Conservation (phyloP, 2,113 vertebrate species). For the Stegastes partitus region DNA sequence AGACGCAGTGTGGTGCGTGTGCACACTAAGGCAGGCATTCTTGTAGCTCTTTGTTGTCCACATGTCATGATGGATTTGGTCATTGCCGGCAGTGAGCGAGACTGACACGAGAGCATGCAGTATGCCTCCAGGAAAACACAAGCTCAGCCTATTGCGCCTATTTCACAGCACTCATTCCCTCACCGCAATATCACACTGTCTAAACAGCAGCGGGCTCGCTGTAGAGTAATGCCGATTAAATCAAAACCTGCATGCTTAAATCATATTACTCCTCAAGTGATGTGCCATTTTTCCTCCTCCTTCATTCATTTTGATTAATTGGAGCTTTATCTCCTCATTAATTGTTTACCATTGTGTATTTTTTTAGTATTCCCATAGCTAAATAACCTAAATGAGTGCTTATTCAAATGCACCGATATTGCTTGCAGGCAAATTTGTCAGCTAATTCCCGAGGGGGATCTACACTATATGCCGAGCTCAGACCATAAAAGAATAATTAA, state of each 20-base stretch:
- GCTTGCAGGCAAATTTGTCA: slow-evolving; percentile 65
- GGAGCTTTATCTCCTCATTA: slow-evolving; percentile 54
- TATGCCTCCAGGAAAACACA: slow-evolving; percentile 77
- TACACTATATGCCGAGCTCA: slow-evolving; percentile 20
- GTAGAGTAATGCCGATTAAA: slow-evolving; percentile 64
- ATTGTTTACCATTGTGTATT: slow-evolving; percentile 64
- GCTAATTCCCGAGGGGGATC: slow-evolving; percentile 64
- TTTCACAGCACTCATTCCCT: slow-evolving; percentile 58
- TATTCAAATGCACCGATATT: slow-evolving; percentile 67
- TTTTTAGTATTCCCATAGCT: slow-evolving; percentile 70
- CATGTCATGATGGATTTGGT: slow-evolving; percentile 83
- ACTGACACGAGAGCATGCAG: slow-evolving; percentile 79
- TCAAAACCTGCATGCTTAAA: slow-evolving; percentile 61
- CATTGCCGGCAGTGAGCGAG: slow-evolving; percentile 71
- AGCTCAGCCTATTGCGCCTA: slow-evolving; percentile 75
- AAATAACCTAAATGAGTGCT: slow-evolving; percentile 65
- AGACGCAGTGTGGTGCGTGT: slow-evolving; percentile 37
- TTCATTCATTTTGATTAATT: slow-evolving; percentile 65
- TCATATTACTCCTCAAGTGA: slow-evolving; percentile 56
- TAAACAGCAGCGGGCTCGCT: slow-evolving; percentile 48
- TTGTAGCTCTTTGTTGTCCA: slow-evolving; percentile 83
- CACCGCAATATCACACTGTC: slow-evolving; percentile 50
- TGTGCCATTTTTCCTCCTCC: slow-evolving; percentile 32
- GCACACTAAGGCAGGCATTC: slow-evolving; percentile 56
- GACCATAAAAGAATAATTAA: slow-evolving; percentile 35